Evolutionary conservation across 2,113 vertebrate genomes (phyloP), one percentile per base, ranked within the genome.

Genomic region (Larimichthys polyactis): DNA sequence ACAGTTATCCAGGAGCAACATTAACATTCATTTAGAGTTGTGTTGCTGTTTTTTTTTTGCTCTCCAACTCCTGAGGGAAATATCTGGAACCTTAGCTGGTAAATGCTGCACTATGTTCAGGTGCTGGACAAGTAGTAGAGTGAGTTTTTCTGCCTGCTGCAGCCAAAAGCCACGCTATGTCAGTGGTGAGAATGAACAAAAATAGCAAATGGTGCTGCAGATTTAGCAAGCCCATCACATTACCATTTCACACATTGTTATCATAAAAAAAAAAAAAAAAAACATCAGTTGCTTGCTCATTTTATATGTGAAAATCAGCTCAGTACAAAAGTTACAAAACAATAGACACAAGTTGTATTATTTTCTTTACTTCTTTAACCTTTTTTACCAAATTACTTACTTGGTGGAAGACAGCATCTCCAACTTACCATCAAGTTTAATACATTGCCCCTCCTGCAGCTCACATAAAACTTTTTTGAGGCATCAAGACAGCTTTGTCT

Each of bases 401-500:
- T 16, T 36, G 43, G 16, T 24, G 32, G 19, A 72, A 64, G 43
- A 70, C 69, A 74, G n/a, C 32, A 20, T n/a, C 63, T 82, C 29
- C 19, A 70, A 69, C 63, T n/a, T 15, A 63, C 24, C 44, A 55
- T 46, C 22, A 43, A 19, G 43, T 72, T 74, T 20, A 10, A 69
- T 74, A 55, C 64, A 66, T 68, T 16, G 24, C 24, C 63, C 73
- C 70, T 59, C 51, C 8, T 14, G 48, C 54, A 65, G 5, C 51
- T 15, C 65, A 27, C 44, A 62, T 49, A 17, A 55, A 84, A 67
- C 46, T 55, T 43, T 68, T 71, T 32, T 64, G 40, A 71, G n/a
- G 60, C 64, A 82, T 78, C 55, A 59, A 57, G 48, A 64, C 16
- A 22, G 44, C 11, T 46, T 46, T 46, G 44, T 46, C 44, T 46